Evolutionary conservation across 2,797 vertebrate genomes (phyloP), one percentile per base, ranked within the genome.

Genomic region (Muraenolepis orangiensis): DNA sequence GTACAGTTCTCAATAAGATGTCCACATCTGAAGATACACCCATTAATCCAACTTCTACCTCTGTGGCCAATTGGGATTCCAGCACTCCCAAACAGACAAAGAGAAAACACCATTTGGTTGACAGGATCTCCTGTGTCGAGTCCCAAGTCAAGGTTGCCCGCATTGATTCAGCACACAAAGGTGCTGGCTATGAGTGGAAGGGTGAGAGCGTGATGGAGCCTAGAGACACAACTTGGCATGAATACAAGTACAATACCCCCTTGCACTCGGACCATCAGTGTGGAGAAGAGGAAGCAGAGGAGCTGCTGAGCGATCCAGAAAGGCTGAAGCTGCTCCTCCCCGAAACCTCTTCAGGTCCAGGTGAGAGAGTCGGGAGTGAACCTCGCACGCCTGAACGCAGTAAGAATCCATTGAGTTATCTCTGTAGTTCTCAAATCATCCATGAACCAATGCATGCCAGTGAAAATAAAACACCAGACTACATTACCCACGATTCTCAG

Each of bases 1-100:
- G n/a, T 61, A 76, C 79, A 92, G 91, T 85, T 77, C 73, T 87
- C 16, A 84, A 88, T 8, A 86, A 89, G 78, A 87, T 75, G 72
- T 84, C 79, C 30, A 66, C 72, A 2, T 81, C 86, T 82, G 85
- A 84, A 67, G 70, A 2, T 31, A 61, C 73, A 75, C 79, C 67
- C 31, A 36, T 42, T 40, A 51, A 80, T 75, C 66, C 73, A 46
- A 74, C 32, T 26, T 68, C 66, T 46, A 74, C 69, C 70, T 79
- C 80, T 30, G 36, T 69, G 38, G 13, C 72, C 38, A 20, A 32
- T 70, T 72, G 64, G 71, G 51, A 67, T 42, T 77, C 76, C 70
- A 51, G 71, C 7, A 40, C 70, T 14, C 66, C 42, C 46, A 69
- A n/a, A 34, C 18, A 40, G 20, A 77, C 36, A 73, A 93, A 93